Evolutionary conservation across 2,888 invertebrate species (phyloP), one percentile per base, ranked within the genome.

Genomic region (Conistra vaccinii): DNA sequence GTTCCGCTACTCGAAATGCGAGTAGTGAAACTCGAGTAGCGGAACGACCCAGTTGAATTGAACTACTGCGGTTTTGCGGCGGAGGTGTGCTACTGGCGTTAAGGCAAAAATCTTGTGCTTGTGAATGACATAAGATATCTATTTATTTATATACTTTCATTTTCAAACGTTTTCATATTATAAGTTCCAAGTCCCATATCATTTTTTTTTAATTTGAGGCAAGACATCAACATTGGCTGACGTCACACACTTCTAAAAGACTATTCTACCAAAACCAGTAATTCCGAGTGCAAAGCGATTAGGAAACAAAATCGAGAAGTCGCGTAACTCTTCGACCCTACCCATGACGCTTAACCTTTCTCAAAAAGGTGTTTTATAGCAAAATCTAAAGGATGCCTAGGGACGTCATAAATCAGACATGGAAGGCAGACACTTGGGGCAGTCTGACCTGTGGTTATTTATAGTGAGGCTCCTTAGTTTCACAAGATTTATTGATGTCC

Each of bases 341-440:
- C 60, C 55, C 48, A 58, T 74, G 39, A 42, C 20, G 66, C 12
- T 63, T 71, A 69, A 86, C 73, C 69, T 84, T 74, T 77, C 66
- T 29, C 32, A 76, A 76, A 65, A 63, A 65, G 62, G 73, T 75
- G 74, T 74, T 83, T 83, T 85, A 84, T 80, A 42, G 76, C 69
- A 73, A 70, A 68, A 84, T 80, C 72, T 78, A 67, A 78, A 69
- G 70, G 79, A 66, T 78, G 63, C 69, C 76, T 55, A 45, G 73
- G 75, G 75, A 63, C 45, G 61, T 78, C 70, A 85, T 85, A 87
- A 87, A 87, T 87, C 82, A 76, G 70, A 85, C 57, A 83, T 73
- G 70, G 78, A 63, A 62, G 60, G 67, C 68, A 80, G 69, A 79
- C 29, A 72, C 48, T 71, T 74, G 57, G 69, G 69, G 39, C 63